These are phyloP conservation scores for Aleiodes sp. DNA, from an alignment of 1,140 invertebrate species.

Conservation along the genomic window DNA sequence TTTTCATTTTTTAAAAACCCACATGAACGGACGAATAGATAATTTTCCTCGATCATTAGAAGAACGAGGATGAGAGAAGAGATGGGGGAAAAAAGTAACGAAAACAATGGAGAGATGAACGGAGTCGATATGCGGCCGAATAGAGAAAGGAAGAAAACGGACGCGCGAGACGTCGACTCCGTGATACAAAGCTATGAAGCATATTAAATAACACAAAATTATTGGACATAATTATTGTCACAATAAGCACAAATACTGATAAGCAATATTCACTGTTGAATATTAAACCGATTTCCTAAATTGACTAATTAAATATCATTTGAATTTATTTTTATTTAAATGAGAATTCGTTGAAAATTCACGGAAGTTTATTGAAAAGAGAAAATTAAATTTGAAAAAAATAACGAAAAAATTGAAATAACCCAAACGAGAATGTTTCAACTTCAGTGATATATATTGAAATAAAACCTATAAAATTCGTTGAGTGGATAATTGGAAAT, in stretches of 20 bases:
- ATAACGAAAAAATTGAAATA: no score
- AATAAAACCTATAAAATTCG: no score
- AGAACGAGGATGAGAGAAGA: not conserved
- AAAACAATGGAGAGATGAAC: not conserved
- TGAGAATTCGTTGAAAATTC: not conserved
- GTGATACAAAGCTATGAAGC: constrained; percentile 7
- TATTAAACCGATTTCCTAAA: not conserved
- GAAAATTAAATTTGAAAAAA: no score
- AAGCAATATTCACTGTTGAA: not conserved
- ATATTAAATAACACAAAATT: constrained; percentile 16
- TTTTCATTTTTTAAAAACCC: constrained; percentile 15
- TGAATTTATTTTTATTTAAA: not conserved
- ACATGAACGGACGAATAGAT: not conserved
- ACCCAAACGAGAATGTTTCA: no score
- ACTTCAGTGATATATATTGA: no score
- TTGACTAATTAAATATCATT: not conserved
- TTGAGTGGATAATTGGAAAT: no score
- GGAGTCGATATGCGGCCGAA: constrained; percentile 16
- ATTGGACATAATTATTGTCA: constrained; percentile 1
- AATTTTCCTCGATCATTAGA: constrained; percentile 3
- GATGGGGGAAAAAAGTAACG: no score
- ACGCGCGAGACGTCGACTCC: constrained; percentile 12
- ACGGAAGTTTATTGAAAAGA: no score
- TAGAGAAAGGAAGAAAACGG: not conserved
- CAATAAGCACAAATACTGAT: constrained; percentile 6